Base-by-base conservation (phyloP, 2,797 vertebrate genomes). In the Phalloptychus januarius region DNA sequence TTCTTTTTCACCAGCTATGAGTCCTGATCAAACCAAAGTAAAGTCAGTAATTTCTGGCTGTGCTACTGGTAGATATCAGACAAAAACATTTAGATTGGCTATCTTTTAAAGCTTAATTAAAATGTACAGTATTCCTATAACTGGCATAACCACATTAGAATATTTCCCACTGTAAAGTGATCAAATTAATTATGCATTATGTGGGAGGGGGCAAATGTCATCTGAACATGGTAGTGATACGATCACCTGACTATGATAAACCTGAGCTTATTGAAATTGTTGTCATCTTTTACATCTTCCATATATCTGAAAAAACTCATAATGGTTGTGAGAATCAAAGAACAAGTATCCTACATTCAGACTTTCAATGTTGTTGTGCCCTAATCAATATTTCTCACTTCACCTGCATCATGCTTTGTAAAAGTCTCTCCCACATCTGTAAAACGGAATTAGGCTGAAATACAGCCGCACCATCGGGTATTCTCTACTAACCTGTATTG, bases 381-480 rank as follows among this genome's bases (percentile, higher is more conserved):
- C 33, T 23, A 38, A 65, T 65, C 61, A 65, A 23, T 25, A 74
- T 31, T 71, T 38, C 65, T 81, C 63, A 63, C 65, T 71, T 52
- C 52, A 48, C 54, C 65, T 52, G 45, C 74, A 65, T 31, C 58
- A 71, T 52, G 71, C 46, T 74, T 82, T 74, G 63, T 54, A 48
- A 63, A 58, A 54, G 3, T 58, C 31, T 78, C 67, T 75, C 72
- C 72, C 72, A 45, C 38, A 50, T 70, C 70, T 69, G 44, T 67
- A 50, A 40, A 48, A 38, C 45, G 8, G 50, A 50, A 78, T 78
- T 58, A 72, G 63, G 42, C 40, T 71, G 8, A 70, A 78, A 71
- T 42, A 20, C 70, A 48, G 61, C 23, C 15, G 0, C 40, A 40
- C 52, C 48, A 52, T 11, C 15, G 50, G 42, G 50, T 3, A n/a